Evolutionary conservation across 2,113 vertebrate genomes (phyloP), one percentile per base, ranked within the genome.

Genomic region (Austrofundulus limnaeus): DNA sequence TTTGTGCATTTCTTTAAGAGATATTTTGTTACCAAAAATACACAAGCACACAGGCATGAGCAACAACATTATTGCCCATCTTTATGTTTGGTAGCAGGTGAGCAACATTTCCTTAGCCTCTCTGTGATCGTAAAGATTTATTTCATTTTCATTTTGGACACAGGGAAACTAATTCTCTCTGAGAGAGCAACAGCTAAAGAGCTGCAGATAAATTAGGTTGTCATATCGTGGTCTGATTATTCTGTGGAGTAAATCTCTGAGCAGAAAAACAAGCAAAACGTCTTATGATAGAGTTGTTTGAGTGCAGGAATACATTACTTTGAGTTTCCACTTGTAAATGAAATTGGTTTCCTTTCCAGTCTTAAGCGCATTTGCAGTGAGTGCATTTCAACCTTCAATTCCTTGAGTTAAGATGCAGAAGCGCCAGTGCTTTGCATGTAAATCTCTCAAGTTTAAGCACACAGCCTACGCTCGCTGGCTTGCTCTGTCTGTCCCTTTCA

Each of bases 321-420:
- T 75, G 72, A 80, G 70, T 87, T 82, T 47, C 81, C 81, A 84
- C 86, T 84, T 83, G 85, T 80, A 89, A 83, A 85, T 78, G 72
- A 85, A 88, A 90, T 89, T 85, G 85, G 80, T 87, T 89, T 84
- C 78, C 81, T 86, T 80, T 75, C 81, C 77, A 50, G 62, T 87
- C 71, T 50, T 87, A 87, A 87, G 86, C 84, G 81, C 82, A 89
- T 89, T 89, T 84, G 73, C 81, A 65, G 57, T 48, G 78, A 87
- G 84, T 76, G 81, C 86, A 88, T 89, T 89, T 88, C 89, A 87
- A 81, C 86, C 87, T 87, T 82, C 85, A 81, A 85, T 81, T 87
- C 89, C 78, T 66, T 70, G 75, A 86, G 80, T 86, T 88, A 90
- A 90, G 87, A 87, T 74, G 83, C 84, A 78, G 72, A 61, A 80